phyloP scores from a whole-genome alignment of 2,113 vertebrate species.

The Brachyhypopomus occidentalis region DNA sequence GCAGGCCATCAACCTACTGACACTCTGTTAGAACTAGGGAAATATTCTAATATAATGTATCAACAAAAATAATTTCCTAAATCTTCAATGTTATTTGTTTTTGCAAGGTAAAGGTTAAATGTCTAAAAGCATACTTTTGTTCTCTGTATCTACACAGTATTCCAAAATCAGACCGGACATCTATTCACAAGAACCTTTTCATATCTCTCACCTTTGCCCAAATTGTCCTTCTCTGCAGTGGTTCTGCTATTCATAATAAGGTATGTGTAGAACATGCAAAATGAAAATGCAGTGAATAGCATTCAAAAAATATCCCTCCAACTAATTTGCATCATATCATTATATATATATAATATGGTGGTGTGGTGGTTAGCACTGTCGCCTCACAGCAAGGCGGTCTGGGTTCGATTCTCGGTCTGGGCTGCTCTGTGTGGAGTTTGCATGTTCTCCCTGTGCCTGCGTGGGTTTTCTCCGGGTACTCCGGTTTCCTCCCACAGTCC shows the following conservation, averaged over 20 bases:
- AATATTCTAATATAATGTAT: background rate
- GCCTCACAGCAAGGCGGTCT: no score
- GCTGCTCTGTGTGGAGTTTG: no score
- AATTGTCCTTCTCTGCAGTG: conserved; percentile 79
- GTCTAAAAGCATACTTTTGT: background rate
- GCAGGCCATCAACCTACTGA: conserved; percentile 43
- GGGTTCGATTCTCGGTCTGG: no score
- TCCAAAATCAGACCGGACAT: conserved; percentile 78
- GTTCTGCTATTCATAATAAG: conserved; percentile 77
- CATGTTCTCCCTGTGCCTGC: no score
- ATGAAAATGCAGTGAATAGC: background rate
- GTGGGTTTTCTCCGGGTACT: no score
- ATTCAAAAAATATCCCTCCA: background rate
- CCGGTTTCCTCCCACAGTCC: no score
- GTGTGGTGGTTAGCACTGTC: no score
- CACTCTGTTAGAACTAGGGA: background rate
- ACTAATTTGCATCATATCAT: no score
- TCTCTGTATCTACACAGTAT: conserved; percentile 64
- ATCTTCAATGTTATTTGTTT: no score
- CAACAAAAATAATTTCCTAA: background rate
- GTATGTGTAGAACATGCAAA: conserved; percentile 50
- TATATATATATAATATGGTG: no score
- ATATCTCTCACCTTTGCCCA: conserved; percentile 76
- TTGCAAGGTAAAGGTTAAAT: no score
- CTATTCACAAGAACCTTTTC: conserved; percentile 80